Evolutionary conservation across 2,888 invertebrate genomes (phyloP).

Genomic region (Patella depressa): DNA sequence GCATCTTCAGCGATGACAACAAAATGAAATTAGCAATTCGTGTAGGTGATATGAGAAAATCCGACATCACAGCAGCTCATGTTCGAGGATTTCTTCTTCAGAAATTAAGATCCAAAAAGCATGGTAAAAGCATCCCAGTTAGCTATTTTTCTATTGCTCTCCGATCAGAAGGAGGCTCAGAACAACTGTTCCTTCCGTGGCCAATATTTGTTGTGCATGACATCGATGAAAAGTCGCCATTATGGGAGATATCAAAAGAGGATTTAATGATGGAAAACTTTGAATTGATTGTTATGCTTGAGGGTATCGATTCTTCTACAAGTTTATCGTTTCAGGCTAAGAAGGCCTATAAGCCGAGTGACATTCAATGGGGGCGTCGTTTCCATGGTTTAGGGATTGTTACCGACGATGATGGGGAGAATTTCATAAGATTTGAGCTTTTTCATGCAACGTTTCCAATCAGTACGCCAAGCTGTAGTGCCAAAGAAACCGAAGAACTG

Average conservation of each 20-base stretch:
- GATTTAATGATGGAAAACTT: conserved; percentile 90
- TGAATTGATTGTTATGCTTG: conserved; percentile 94
- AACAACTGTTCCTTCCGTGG: conserved; percentile 96
- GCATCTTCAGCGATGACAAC: conserved; percentile 79
- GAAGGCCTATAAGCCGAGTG: conserved; percentile 50
- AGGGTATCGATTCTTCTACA: conserved; percentile 78
- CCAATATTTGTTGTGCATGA: conserved; percentile 95
- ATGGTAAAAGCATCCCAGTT: conserved; percentile 88
- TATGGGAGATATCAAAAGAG: conserved; percentile 89
- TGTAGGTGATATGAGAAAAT: conserved; percentile 70
- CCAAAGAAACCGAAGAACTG: conserved; percentile 24
- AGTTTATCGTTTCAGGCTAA: conserved; percentile 52
- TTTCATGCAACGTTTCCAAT: conserved; percentile 38
- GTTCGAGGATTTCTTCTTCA: conserved; percentile 93
- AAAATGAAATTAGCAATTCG: conserved; percentile 69
- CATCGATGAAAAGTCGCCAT: conserved; percentile 88
- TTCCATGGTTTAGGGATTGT: conserved; percentile 33
- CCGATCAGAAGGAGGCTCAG: conserved; percentile 90
- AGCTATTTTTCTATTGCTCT: conserved; percentile 84
- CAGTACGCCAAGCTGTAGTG: conserved; percentile 38
- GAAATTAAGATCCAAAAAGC: conserved; percentile 87
- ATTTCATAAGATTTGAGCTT: conserved; percentile 36
- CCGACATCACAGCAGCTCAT: conserved; percentile 81
- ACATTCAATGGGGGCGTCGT: conserved; percentile 51
- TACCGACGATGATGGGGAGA: conserved; percentile 15